These are phyloP conservation scores for Caerostris extrusa DNA, from an alignment of 1,140 invertebrate species.

Conservation along the genomic window DNA sequence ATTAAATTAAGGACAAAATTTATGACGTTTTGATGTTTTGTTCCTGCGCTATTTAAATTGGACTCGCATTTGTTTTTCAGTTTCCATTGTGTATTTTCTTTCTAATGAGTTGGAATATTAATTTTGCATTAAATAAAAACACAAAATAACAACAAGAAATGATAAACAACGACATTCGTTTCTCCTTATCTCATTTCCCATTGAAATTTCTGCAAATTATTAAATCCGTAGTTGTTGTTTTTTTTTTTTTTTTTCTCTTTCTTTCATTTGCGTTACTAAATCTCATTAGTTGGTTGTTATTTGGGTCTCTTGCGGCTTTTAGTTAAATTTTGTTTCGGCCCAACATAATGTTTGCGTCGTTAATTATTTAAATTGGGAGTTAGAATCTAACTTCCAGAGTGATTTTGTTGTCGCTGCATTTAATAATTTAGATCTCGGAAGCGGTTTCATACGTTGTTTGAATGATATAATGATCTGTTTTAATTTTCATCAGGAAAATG, in stretches of 20 bases:
- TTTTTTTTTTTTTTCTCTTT: too few relatives aligned
- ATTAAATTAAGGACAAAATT: conserved; percentile 48
- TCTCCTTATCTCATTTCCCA: background rate
- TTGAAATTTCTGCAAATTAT: background rate
- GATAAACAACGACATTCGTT: background rate
- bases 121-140: conserved; percentile 53
- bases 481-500: too few relatives aligned
- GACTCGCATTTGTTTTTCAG: conserved; percentile 7
- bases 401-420: too few relatives aligned
- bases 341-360: too few relatives aligned
- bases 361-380: too few relatives aligned
- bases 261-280: background rate
- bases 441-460: too few relatives aligned
- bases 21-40: conserved; percentile 34
- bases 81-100: background rate
- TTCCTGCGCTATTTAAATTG: conserved; percentile 20
- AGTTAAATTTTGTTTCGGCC: background rate
- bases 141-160: background rate
- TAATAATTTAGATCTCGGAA: too few relatives aligned
- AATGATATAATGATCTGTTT: too few relatives aligned
- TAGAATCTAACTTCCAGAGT: too few relatives aligned
- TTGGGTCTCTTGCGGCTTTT: background rate
- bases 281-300: background rate
- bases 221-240: background rate
- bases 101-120: conserved; percentile 58